Base-by-base conservation (phyloP, 2,888 invertebrate genomes). In the Notocelia uddmanniana region DNA sequence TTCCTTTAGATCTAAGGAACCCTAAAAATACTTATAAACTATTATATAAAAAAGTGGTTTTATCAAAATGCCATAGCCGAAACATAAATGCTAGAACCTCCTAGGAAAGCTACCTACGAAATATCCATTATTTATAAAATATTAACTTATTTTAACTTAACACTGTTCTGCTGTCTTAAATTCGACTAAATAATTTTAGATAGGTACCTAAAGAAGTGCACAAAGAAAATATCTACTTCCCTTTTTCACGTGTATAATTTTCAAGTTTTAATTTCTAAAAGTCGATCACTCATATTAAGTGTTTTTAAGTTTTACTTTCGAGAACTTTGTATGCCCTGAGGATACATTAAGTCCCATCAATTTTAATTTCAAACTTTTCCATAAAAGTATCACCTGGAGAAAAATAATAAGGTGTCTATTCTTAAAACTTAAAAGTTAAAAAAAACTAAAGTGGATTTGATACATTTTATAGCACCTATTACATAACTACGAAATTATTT, bases 331-430 rank as follows among this genome's bases (percentile, higher is more conserved):
- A 21, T 66, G 6, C 62, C 62, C 18, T 54, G 23, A 57, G 62
- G 72, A 37, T 68, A 55, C 21, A 68, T 68, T 72, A 71, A 21
- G 31, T 66, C 48, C 21, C 72, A 57, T 72, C 72, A 72, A 72
- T 72, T 59, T 68, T 72, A 55, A 62, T 72, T 68, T 72, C 19
- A 26, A 59, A 62, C 67, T 72, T 71, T 66, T 55, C 62, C 64
- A 2, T 66, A 69, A 15, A 50, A 21, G 5, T 15, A 34, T 45
- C 18, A 57, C 55, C 26, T 62, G 55, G 54, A 67, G 15, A 34
- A 57, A 55, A 72, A 34, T 26, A 1, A 67, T 57, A 19, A 64
- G 11, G 55, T 72, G 62, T 62, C 31, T 23, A 48, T 50, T 62
- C 31, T 26, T 18, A 19, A 54, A 67, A 68, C 37, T 72, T 72